phyloP scores from a whole-genome alignment of 2,797 vertebrate genomes.

The Streptopelia turtur region DNA sequence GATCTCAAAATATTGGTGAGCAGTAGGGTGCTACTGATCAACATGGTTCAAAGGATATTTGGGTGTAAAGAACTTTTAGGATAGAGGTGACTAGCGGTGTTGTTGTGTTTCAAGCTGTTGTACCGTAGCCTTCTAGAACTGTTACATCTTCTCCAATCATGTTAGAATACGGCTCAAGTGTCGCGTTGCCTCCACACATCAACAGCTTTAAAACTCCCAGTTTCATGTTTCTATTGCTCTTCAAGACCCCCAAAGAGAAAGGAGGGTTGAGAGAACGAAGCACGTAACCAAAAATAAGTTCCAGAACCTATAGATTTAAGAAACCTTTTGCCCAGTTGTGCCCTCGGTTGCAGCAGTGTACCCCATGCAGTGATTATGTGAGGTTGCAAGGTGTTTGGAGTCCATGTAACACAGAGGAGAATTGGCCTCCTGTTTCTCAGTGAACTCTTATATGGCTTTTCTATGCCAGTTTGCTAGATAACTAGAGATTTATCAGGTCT shows the following conservation, averaged over 20 bases:
- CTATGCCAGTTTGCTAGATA: slow-evolving; percentile 16
- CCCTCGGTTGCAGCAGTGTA: background rate
- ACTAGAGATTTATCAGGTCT: slow-evolving; percentile 28
- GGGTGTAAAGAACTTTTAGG: background rate
- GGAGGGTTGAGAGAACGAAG: background rate
- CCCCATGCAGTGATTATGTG: background rate
- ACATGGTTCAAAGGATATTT: rapidly evolving
- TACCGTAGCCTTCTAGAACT: background rate
- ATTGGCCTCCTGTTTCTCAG: background rate
- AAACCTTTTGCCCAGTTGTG: background rate
- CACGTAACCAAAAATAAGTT: background rate
- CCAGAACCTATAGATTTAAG: background rate
- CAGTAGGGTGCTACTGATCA: background rate
- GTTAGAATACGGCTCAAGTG: background rate
- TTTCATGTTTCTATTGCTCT: background rate
- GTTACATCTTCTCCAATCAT: background rate
- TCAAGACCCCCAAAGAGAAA: background rate
- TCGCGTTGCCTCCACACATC: background rate
- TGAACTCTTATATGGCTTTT: slow-evolving; percentile 9
- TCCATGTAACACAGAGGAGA: background rate
- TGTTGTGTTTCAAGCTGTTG: background rate
- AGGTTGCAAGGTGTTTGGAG: background rate
- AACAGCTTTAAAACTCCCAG: background rate
- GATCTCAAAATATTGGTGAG: background rate
- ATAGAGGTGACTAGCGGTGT: background rate